Conservation (phyloP, 2,797 vertebrate genomes). For the Tapera naevia region DNA sequence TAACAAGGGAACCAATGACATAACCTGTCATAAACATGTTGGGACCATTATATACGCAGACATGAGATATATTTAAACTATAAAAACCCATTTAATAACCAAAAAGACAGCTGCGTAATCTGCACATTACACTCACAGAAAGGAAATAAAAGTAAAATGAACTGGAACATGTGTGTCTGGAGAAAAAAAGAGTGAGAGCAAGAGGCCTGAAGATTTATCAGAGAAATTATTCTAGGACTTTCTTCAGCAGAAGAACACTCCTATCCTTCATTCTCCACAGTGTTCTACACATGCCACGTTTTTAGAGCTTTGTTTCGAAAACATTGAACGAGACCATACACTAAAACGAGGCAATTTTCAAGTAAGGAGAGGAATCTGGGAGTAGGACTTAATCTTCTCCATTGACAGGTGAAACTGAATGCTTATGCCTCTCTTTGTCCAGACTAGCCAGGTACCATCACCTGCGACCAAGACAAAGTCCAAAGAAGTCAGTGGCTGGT, state of each 20-base stretch:
- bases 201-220: not conserved
- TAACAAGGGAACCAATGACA: constrained; percentile 62
- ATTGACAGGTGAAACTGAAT: rapidly evolving
- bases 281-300: not conserved
- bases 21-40: constrained; percentile 62
- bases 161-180: constrained; percentile 6
- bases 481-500: not conserved
- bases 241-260: not conserved
- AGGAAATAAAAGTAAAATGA: constrained; percentile 59
- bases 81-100: constrained; percentile 58
- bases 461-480: not conserved
- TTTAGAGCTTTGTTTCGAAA: not conserved
- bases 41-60: constrained; percentile 31
- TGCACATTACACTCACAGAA: constrained; percentile 46
- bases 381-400: not conserved
- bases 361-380: not conserved
- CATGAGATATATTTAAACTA: constrained; percentile 34
- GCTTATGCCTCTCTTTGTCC: not conserved
- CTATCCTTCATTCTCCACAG: not conserved
- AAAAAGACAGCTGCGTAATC: constrained; percentile 45
- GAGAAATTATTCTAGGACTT: not conserved
- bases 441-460: not conserved
- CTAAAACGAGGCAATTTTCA: not conserved
- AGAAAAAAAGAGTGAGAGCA: not conserved
- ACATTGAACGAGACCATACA: not conserved